These are phyloP conservation scores for Argyresthia goedartella DNA, from an alignment of 2,888 invertebrate species.

Conservation along the genomic window DNA sequence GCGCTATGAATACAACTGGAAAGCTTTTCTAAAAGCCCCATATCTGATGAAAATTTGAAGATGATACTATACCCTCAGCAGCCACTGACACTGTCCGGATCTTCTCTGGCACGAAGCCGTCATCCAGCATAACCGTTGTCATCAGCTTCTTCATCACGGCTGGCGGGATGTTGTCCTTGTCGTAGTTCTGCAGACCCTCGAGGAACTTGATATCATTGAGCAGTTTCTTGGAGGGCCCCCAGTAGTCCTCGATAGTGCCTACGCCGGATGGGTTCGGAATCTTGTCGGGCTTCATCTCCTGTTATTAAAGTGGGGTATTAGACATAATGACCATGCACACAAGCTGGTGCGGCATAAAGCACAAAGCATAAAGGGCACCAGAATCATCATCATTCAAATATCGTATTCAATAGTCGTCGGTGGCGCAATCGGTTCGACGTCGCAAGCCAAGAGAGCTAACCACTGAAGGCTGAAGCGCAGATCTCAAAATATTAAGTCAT, in stretches of 20 bases:
- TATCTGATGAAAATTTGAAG: too few relatives aligned
- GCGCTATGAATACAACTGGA: too few relatives aligned
- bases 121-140: conserved; percentile 83
- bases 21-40: too few relatives aligned
- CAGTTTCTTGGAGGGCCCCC: conserved; percentile 91
- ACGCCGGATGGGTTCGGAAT: conserved; percentile 86
- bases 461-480: too few relatives aligned
- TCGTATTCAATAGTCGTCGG: too few relatives aligned
- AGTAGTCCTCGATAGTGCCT: conserved; percentile 91
- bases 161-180: conserved; percentile 93
- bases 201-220: conserved; percentile 94
- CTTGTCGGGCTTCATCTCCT: conserved; percentile 91
- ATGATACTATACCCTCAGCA: conserved; percentile 76
- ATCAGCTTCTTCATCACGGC: conserved; percentile 86
- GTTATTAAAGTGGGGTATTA: conserved; percentile 2
- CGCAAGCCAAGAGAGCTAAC: too few relatives aligned
- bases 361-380: too few relatives aligned
- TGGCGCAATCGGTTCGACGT: too few relatives aligned
- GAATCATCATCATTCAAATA: too few relatives aligned
- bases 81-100: conserved; percentile 89
- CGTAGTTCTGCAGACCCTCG: conserved; percentile 84
- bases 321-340: too few relatives aligned
- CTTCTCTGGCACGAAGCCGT: conserved; percentile 93
- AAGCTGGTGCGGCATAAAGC: too few relatives aligned
- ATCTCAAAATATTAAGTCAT: too few relatives aligned